Evolutionary conservation across 1,140 invertebrate genomes (phyloP).

Genomic region (Magallana ariakensis): DNA sequence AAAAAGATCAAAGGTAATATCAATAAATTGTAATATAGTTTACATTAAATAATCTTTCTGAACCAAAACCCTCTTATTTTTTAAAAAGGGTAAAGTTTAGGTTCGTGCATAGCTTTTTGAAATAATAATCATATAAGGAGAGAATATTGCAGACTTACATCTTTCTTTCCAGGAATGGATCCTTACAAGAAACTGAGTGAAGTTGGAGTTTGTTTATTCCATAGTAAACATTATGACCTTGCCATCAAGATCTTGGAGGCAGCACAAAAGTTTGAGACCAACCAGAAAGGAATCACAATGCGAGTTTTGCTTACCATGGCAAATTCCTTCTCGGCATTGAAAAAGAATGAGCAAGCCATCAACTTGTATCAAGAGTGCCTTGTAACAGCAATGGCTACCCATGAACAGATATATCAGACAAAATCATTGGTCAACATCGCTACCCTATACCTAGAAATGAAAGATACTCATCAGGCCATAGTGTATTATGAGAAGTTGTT

Average conservation of each 20-base stretch:
- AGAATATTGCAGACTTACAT: too few species aligned
- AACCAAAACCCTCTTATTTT: background rate
- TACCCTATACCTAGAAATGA: slow-evolving; percentile 71
- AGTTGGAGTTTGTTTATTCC: slow-evolving; percentile 74
- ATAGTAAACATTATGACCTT: slow-evolving; percentile 69
- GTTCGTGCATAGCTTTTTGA: too few species aligned
- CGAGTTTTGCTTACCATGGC: slow-evolving; percentile 74
- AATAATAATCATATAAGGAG: too few species aligned
- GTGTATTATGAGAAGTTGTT: slow-evolving; percentile 76
- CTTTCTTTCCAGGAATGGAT: slow-evolving; percentile 72
- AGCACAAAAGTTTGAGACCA: slow-evolving; percentile 75
- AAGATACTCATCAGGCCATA: slow-evolving; percentile 74
- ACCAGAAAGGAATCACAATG: slow-evolving; percentile 78
- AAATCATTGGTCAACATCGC: slow-evolving; percentile 77
- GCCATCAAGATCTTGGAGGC: slow-evolving; percentile 73
- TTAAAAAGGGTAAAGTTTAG: too few species aligned
- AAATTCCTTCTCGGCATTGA: slow-evolving; percentile 73
- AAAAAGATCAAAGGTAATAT: slow-evolving; percentile 68
- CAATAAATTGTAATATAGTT: background rate
- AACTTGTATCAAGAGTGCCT: slow-evolving; percentile 74
- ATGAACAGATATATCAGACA: slow-evolving; percentile 76
- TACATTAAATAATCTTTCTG: background rate
- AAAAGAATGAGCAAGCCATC: slow-evolving; percentile 71
- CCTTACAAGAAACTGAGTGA: slow-evolving; percentile 76
- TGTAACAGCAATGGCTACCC: slow-evolving; percentile 70